Base-by-base conservation (phyloP, 2,888 invertebrate genomes). In the Philereme vetulata region DNA sequence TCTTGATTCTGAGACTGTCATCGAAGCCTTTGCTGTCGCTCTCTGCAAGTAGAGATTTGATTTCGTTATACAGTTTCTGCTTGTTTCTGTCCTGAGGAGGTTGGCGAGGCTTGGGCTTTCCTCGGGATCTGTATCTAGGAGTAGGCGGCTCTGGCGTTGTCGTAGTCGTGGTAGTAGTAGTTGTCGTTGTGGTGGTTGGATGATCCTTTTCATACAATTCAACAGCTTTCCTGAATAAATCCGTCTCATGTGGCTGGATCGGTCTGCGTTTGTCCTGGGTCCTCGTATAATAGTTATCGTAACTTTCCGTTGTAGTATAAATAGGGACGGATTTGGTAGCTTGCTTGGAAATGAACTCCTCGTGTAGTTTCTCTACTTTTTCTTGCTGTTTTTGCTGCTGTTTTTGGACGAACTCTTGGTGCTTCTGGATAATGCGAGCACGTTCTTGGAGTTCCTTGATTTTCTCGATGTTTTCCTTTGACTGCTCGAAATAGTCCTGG, bases 331-430 rank as follows among this genome's bases (percentile, higher is more conserved):
- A 89, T 70, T 94, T 94, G 34, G 94, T 94, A 4, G 95, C 94
- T 77, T 97, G 96, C 67, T 94, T 94, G 67, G 93, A 93, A 0
- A 95, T 72, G 74, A 95, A 95, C 60, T 95, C 95, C 67, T 95
- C 94, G 68, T 96, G 96, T 35, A 96, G 90, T 71, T 94, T 94
- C 66, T 96, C 93, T 0, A 96, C 94, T 76, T 96, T 96, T 73
- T 95, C 95, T 74, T 96, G 94, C 46, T 96, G 95, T 70, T 96
- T 96, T 69, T 96, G 94, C 71, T 96, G 96, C 73, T 96, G 96
- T 74, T 95, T 96, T 72, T 96, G 96, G 4, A 96, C 94, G 70
- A 96, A 95, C 68, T 96, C 94, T 72, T 96, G 96, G 68, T 95
- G 95, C 74, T 95, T 95, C 70, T 95, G 95, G 62, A 95, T 95